Evolutionary conservation across 2,888 invertebrate species (phyloP), one percentile per base, ranked within the genome.

Genomic region (Oligia strigilis): DNA sequence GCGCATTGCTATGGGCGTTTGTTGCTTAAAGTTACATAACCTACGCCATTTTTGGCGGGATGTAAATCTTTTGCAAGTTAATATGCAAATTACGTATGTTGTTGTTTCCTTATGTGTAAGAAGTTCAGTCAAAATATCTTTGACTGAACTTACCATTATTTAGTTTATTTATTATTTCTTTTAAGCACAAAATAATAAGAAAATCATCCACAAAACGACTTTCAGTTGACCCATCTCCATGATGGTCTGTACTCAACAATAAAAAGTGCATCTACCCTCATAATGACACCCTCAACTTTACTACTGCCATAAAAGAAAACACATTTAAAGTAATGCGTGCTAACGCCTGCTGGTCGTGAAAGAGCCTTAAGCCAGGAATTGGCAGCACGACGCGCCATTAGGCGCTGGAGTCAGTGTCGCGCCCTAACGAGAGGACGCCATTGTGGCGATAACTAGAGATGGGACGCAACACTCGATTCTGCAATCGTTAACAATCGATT

Each of bases 311-410:
- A 89, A 84, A 85, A 89, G 86, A 86, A 85, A 90, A 90, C 79
- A 86, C 89, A 90, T 89, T 87, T 86, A 86, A 84, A 87, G 82
- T 87, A 88, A 90, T 87, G 90, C 86, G 85, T 87, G 84, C 82
- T 77, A 80, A 84, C 87, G 87, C 87, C 80, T 88, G 89, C 72
- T 77, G 74, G 71, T 89, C 89, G 89, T 88, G 90, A 90, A 88
- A 89, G 86, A 83, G 88, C 83, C 87, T 86, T 85, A 87, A 87
- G 90, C 85, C 76, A 83, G 71, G 66, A 87, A 90, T 89, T 89
- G 90, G 86, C 86, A 87, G 81, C 90, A 91, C 90, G 90, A 91
- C 84, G 86, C 66, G 83, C 91, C 89, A 90, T 90, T 90, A 90
- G 87, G 80, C 75, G 74, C 74, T 65, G 70, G 73, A 86, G 87